These are phyloP conservation scores for Pandemis cinnamomeana DNA, from an alignment of 2,888 invertebrate species.

Conservation along the genomic window DNA sequence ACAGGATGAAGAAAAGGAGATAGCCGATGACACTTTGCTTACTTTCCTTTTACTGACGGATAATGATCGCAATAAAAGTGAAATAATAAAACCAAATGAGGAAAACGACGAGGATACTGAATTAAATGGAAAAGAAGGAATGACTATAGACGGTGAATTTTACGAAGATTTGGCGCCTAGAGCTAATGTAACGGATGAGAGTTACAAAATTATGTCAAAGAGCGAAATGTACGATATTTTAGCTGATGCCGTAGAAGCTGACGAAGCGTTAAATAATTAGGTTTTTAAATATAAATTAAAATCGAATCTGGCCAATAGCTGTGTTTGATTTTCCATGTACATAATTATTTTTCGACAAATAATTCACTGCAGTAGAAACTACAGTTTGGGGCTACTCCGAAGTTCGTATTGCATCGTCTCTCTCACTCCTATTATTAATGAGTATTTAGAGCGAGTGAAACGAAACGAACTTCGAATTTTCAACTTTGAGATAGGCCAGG, in stretches of 20 bases:
- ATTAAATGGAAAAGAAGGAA: neutral
- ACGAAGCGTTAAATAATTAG: neutral
- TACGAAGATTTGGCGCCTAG: conserved; percentile 1
- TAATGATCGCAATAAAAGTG: neutral
- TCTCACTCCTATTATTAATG: no score
- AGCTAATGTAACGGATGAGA: neutral
- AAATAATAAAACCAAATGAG: neutral
- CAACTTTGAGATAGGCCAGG: no score
- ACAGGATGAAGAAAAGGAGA: conserved; percentile 53
- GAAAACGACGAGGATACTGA: neutral
- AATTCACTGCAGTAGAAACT: no score
- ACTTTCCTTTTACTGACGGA: conserved; percentile 24
- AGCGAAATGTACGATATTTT: conserved; percentile 50
- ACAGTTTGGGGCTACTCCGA: no score
- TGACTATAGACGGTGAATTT: conserved; percentile 13
- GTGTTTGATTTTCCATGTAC: no score
- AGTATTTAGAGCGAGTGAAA: no score
- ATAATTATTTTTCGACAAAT: no score
- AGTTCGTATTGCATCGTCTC: no score
- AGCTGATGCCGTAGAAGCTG: conserved; percentile 42
- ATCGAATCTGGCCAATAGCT: no score
- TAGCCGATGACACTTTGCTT: conserved; percentile 35
- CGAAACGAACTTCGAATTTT: no score
- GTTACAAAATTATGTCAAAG: conserved; percentile 41
- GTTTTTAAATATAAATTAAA: neutral